Evolutionary conservation across 2,797 vertebrate species (phyloP), one percentile per base, ranked within the genome.

Genomic region (Phalloptychus januarius): DNA sequence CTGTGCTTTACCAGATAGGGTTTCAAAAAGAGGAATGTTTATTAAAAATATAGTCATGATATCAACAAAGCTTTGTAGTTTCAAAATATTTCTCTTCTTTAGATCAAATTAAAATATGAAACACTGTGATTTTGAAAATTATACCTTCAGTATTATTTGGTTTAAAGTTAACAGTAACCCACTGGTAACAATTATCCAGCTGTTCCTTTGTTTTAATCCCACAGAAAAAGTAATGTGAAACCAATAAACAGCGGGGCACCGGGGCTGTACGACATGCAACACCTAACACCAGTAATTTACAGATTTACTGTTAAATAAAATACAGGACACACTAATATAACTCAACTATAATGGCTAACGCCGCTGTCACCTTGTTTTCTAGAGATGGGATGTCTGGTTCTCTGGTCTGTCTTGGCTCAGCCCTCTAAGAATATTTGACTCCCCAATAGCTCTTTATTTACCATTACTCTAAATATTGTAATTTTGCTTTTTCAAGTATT

Each of bases 261-360:
- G 1, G 56, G 28, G 28, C 15, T 61, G 56, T 6, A 61, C 2
- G 15, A 18, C 28, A 61, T 33, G 28, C 12, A 16, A 33, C 28
- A 61, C 28, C 28, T 31, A 61, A 33, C 56, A 33, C 56, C 28
- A 3, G 56, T 33, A 61, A 61, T 61, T 61, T 8, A 36, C 31
- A 65, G 15, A 38, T 65, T 65, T 36, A 65, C 61, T 65, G 33
- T 65, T 65, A 36, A 63, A 36, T 63, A 63, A 63, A 63, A 63
- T 20, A 36, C 23, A 25, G 31, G 15, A 33, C 23, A 65, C 33
- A 65, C 61, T 40, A 38, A 11, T 38, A 8, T 65, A 38, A 61
- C 58, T 61, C 58, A 33, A 15, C 16, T 61, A 33, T 61, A 61
- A 61, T 15, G 56, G 56, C 13, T 33, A 33, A 61, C 6, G 6